A percentile compares a stretch with the other conserved stretches of the same genome.
phyloP scores from a whole-genome alignment of 2,113 vertebrate genomes.

The Amphiprion ocellaris region DNA sequence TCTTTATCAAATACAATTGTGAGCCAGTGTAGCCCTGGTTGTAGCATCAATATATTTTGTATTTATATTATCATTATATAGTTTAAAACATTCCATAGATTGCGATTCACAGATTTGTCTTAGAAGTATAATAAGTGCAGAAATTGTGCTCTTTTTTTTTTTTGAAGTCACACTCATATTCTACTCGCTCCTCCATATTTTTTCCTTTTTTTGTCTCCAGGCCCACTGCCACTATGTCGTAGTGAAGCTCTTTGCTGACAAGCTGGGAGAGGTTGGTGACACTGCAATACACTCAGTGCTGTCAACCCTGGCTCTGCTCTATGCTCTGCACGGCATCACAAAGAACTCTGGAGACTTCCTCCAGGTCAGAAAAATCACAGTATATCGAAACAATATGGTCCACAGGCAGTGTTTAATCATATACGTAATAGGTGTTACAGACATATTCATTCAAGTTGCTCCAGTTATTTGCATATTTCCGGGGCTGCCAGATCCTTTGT shows the following conservation, averaged over 20 bases:
- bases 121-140: too few relatives aligned
- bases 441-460: too few relatives aligned
- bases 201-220: slow-evolving; percentile 69
- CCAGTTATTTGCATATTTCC: too few relatives aligned
- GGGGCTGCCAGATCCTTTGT: too few relatives aligned
- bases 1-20: neutral
- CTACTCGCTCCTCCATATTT: neutral
- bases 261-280: slow-evolving; percentile 87
- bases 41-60: neutral
- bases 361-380: slow-evolving; percentile 82
- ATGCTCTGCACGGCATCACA: slow-evolving; percentile 90
- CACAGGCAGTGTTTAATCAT: neutral
- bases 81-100: neutral
- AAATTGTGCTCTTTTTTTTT: too few relatives aligned
- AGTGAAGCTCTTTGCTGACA: slow-evolving; percentile 92
- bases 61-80: neutral
- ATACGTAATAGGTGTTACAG: neutral
- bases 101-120: too few relatives aligned
- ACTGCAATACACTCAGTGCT: slow-evolving; percentile 85
- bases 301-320: slow-evolving; percentile 89
- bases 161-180: too few relatives aligned
- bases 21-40: neutral
- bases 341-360: slow-evolving; percentile 93
- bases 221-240: slow-evolving; percentile 97
- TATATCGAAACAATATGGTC: neutral